These are phyloP conservation scores for Babylonia areolata DNA, from an alignment of 1,140 invertebrate species.

Conservation along the genomic window DNA sequence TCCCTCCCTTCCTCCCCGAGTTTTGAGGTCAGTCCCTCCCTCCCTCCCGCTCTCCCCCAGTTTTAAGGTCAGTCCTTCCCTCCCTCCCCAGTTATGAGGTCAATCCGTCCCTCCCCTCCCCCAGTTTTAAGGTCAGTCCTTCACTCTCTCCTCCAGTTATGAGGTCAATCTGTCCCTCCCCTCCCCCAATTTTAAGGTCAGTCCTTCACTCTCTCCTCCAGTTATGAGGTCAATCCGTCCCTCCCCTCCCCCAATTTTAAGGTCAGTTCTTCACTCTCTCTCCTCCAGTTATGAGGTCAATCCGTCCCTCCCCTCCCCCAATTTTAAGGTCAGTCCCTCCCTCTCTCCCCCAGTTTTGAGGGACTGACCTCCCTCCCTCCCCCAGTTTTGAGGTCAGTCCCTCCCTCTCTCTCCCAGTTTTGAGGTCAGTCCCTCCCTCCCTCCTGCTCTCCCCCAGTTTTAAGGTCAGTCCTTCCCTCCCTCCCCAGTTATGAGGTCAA, in stretches of 20 bases:
- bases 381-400: conserved; percentile 60
- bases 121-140: conserved; percentile 60
- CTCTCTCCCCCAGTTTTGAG: too few species aligned
- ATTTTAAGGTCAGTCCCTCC: conserved; percentile 60
- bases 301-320: conserved; percentile 58
- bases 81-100: too few species aligned
- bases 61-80: conserved; percentile 60
- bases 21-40: too few species aligned
- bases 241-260: conserved; percentile 60
- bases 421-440: conserved; percentile 43
- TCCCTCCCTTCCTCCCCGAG: too few species aligned
- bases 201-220: too few species aligned
- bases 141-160: too few species aligned
- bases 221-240: conserved; percentile 36
- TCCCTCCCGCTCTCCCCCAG: conserved; percentile 59
- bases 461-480: conserved; percentile 58
- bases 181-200: conserved; percentile 62
- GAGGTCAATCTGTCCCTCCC: conserved; percentile 44
- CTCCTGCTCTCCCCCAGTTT: conserved; percentile 60
- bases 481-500: too few species aligned
- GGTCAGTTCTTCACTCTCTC: too few species aligned
- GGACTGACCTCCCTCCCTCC: conserved; percentile 44
- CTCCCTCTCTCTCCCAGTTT: too few species aligned
- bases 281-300: too few species aligned
- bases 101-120: conserved; percentile 55